Evolutionary conservation across 2,797 vertebrate genomes (phyloP).

Genomic region (Mastacembelus armatus): DNA sequence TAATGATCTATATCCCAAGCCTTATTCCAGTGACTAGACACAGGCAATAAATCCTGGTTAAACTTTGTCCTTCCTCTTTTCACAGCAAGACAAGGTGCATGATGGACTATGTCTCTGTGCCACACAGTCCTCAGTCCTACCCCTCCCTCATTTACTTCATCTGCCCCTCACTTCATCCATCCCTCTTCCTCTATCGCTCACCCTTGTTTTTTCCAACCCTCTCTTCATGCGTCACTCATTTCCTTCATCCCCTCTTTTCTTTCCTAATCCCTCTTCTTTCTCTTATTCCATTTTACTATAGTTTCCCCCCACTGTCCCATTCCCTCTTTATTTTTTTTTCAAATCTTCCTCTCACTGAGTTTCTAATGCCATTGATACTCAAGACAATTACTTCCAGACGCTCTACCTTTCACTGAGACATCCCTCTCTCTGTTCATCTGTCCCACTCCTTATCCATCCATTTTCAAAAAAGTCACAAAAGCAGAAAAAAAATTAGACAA

Average conservation of each 20-base stretch:
- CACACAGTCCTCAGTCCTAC: constrained; percentile 47
- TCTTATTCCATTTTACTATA: constrained; percentile 5
- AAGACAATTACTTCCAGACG: background rate
- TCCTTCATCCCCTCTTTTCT: constrained; percentile 14
- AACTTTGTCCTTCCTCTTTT: constrained; percentile 81
- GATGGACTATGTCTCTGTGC: constrained; percentile 74
- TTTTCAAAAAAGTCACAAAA: constrained; percentile 2
- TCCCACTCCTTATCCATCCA: background rate
- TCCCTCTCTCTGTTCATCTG: background rate
- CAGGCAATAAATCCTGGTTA: constrained; percentile 78
- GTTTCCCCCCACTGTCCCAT: background rate
- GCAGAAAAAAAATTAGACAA: no score
- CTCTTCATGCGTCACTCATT: constrained; percentile 48
- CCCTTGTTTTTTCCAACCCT: constrained; percentile 27
- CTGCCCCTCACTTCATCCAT: constrained; percentile 45
- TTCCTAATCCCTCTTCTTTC: constrained; percentile 22
- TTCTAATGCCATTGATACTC: constrained; percentile 8
- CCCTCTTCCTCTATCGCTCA: constrained; percentile 40
- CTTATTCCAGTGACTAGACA: constrained; percentile 75
- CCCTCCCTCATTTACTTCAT: constrained; percentile 63
- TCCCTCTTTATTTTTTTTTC: background rate
- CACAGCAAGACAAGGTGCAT: constrained; percentile 67
- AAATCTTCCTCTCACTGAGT: background rate
- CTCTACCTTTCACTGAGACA: background rate
- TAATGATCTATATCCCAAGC: constrained; percentile 75